A percentile compares a stretch with the other conserved stretches of the same genome.
Conservation (phyloP, 2,888 invertebrate species). For the Tiliacea aurago region DNA sequence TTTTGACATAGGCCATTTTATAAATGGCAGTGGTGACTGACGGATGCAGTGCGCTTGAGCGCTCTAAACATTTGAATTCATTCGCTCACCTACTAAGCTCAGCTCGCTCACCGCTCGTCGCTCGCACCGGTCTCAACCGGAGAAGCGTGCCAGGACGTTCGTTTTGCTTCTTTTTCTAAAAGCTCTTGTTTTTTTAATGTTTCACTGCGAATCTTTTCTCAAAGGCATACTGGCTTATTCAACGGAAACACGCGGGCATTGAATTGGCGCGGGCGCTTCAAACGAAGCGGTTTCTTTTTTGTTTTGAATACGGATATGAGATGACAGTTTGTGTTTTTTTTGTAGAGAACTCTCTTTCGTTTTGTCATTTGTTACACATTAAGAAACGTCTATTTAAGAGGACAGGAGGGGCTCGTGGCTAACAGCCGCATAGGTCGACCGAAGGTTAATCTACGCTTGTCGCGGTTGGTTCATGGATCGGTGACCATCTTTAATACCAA, state of each 20-base stretch:
- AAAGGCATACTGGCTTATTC: constrained; percentile 62
- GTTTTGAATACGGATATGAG: constrained; percentile 16
- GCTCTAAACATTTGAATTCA: background rate
- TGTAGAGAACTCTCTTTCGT: background rate
- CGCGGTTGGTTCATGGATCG: background rate
- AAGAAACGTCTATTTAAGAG: background rate
- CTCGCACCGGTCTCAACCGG: constrained; percentile 25
- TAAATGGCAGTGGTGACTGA: too few relatives aligned
- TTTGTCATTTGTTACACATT: background rate
- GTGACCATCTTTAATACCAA: too few relatives aligned
- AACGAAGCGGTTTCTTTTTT: constrained; percentile 20
- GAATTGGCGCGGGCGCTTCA: constrained; percentile 37
- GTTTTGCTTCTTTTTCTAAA: constrained; percentile 61
- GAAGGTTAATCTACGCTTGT: background rate
- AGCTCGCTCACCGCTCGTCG: constrained; percentile 42
- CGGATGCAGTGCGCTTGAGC: too few relatives aligned
- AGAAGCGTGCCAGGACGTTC: constrained; percentile 57
- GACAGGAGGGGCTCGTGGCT: background rate
- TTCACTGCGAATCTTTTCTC: constrained; percentile 59
- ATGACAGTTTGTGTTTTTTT: constrained; percentile 18
- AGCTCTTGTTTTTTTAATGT: constrained; percentile 68
- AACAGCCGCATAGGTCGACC: background rate
- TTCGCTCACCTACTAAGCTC: background rate
- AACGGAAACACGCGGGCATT: constrained; percentile 38
- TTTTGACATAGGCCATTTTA: too few relatives aligned